These are phyloP conservation scores for Apodemus sylvaticus DNA, from an alignment of 2,113 vertebrate species.

Conservation along the genomic window DNA sequence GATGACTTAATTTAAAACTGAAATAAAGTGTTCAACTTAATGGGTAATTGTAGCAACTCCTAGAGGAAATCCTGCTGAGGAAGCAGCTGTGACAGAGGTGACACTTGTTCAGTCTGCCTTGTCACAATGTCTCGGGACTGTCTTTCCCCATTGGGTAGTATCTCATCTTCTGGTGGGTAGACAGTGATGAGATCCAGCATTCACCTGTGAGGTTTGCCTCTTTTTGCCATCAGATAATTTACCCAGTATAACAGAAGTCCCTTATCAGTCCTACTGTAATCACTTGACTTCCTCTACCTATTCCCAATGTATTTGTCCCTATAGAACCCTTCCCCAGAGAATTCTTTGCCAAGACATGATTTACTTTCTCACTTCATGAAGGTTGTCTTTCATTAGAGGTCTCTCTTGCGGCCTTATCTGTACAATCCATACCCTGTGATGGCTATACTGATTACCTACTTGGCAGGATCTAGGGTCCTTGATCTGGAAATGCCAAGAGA, in stretches of 20 bases:
- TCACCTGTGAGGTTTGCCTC: background rate
- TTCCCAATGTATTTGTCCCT: background rate
- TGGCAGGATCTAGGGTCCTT: background rate
- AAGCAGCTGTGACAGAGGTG: background rate
- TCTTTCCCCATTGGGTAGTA: background rate
- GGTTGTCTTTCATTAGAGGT: background rate
- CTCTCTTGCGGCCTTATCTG: background rate
- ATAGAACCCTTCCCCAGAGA: background rate
- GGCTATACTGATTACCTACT: background rate
- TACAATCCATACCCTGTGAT: background rate
- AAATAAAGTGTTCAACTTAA: background rate
- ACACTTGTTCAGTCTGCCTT: background rate
- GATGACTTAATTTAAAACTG: background rate
- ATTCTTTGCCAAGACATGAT: background rate
- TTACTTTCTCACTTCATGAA: background rate
- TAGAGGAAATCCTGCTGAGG: background rate
- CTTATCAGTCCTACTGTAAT: background rate
- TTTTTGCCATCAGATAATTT: background rate
- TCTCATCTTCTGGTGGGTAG: background rate
- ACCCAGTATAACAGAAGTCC: background rate
- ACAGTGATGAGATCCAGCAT: accelerated
- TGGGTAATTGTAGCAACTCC: background rate
- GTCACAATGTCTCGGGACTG: background rate
- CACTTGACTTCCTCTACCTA: background rate
- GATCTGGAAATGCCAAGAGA: background rate